Conservation (phyloP, 2,113 vertebrate genomes). For the Oreamnos americanus region DNA sequence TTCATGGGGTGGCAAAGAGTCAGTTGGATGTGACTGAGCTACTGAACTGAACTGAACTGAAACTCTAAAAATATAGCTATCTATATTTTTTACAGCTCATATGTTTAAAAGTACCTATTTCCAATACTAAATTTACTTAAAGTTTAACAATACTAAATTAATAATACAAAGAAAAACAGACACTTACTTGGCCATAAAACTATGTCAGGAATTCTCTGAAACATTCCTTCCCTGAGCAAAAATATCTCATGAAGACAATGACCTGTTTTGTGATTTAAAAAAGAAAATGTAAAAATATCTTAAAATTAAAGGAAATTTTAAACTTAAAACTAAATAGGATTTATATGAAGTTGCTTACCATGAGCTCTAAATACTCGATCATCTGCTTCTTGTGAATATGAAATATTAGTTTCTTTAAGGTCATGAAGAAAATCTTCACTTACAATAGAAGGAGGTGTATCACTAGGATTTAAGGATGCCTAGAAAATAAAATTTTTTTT, state of each 20-base stretch:
- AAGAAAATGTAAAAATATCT: conserved; percentile 54
- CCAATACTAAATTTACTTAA: conserved; percentile 36
- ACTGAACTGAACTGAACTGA: too few relatives aligned
- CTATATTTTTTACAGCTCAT: conserved; percentile 12
- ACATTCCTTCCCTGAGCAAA: conserved; percentile 94
- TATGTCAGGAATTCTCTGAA: conserved; percentile 94
- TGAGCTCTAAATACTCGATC: conserved; percentile 95
- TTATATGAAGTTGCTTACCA: conserved; percentile 82
- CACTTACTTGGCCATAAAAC: conserved; percentile 96
- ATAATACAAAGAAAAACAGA: conserved; percentile 43
- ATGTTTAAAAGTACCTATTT: background rate
- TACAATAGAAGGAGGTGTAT: conserved; percentile 87
- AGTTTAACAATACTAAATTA: conserved; percentile 8
- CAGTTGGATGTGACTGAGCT: too few relatives aligned
- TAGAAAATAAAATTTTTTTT: conserved; percentile 75
- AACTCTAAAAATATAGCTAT: background rate
- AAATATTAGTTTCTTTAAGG: conserved; percentile 89
- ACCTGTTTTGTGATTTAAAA: conserved; percentile 83
- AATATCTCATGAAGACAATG: conserved; percentile 98
- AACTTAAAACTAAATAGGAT: conserved; percentile 35
- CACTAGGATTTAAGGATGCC: conserved; percentile 88
- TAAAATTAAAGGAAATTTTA: conserved; percentile 33
- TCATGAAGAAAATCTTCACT: conserved; percentile 93
- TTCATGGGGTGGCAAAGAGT: too few relatives aligned
- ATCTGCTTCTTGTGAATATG: conserved; percentile 92